A percentile compares a stretch with the other conserved stretches of the same genome.
phyloP scores from a whole-genome alignment of 1,140 invertebrate genomes.

The Pteromalus puparum region DNA sequence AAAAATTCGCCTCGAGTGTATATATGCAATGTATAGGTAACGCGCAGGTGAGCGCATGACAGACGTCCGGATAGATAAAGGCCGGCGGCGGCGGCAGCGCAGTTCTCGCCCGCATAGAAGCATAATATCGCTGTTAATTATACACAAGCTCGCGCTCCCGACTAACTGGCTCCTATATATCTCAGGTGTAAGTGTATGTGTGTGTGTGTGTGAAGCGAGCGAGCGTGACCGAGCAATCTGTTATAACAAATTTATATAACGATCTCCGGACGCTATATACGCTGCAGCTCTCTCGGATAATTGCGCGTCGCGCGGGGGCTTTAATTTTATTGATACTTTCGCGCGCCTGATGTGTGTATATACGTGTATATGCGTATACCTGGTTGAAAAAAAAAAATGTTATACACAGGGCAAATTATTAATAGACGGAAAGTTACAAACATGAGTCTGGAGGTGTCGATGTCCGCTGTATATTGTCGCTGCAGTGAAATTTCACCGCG shows the following conservation, averaged over 20 bases:
- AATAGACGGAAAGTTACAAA: constrained; percentile 18
- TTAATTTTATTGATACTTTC: constrained; percentile 31
- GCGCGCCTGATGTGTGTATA: no score
- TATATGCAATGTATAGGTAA: neutral
- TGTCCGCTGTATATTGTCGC: neutral
- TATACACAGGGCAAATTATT: constrained; percentile 34
- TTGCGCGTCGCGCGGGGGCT: constrained; percentile 5
- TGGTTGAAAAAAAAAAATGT: no score
- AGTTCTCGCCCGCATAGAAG: neutral
- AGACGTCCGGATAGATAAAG: constrained; percentile 19
- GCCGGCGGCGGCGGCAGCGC: no score
- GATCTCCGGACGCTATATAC: no score
- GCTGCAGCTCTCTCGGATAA: constrained; percentile 1
- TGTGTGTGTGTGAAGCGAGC: neutral
- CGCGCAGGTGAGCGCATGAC: neutral
- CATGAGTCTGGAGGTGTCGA: neutral
- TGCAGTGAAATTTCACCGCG: neutral
- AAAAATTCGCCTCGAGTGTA: neutral
- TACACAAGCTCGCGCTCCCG: neutral
- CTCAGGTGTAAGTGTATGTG: no score
- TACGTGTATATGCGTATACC: neutral
- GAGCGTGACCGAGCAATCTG: constrained; percentile 9
- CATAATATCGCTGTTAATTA: constrained; percentile 38
- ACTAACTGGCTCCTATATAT: neutral
- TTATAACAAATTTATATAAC: constrained; percentile 43